A percentile compares a stretch with the other conserved stretches of the same genome.
Evolutionary conservation across 2,113 vertebrate genomes (phyloP).

Genomic region (Heterotilapia buettikoferi): DNA sequence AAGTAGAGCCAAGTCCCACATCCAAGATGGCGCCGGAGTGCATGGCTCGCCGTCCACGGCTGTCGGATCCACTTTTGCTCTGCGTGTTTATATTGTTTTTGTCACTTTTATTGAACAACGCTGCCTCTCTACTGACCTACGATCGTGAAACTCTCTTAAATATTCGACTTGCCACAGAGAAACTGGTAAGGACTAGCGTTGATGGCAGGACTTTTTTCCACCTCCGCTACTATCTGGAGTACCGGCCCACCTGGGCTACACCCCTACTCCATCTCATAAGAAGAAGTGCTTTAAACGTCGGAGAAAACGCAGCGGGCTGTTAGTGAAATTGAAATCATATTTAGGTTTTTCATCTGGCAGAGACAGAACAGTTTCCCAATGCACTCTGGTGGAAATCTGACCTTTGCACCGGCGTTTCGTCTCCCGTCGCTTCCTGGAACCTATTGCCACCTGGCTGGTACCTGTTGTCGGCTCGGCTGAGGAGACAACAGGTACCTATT

Average conservation of each 20-base stretch:
- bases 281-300: not conserved
- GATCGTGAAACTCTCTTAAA: not conserved
- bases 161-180: not conserved
- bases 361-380: not conserved
- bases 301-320: not conserved
- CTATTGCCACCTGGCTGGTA: not conserved
- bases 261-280: not conserved
- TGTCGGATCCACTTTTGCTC: not conserved
- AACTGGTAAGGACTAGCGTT: not conserved
- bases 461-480: not conserved
- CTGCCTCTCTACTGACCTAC: not conserved
- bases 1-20: not conserved
- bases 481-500: not conserved
- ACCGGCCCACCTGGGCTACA: not conserved
- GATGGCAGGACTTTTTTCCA: not conserved
- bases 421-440: not conserved
- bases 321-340: not conserved
- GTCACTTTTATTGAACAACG: not conserved
- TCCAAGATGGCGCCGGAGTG: not conserved
- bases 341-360: not conserved
- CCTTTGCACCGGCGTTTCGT: not conserved
- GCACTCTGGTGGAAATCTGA: not conserved
- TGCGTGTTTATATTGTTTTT: not conserved
- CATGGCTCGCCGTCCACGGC: not conserved
- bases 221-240: not conserved